Percentiles rank a stretch among this genome's conserved stretches.
These are phyloP conservation scores for Taeniopygia guttata DNA, from an alignment of 2,797 vertebrate genomes.

Conservation along the genomic window DNA sequence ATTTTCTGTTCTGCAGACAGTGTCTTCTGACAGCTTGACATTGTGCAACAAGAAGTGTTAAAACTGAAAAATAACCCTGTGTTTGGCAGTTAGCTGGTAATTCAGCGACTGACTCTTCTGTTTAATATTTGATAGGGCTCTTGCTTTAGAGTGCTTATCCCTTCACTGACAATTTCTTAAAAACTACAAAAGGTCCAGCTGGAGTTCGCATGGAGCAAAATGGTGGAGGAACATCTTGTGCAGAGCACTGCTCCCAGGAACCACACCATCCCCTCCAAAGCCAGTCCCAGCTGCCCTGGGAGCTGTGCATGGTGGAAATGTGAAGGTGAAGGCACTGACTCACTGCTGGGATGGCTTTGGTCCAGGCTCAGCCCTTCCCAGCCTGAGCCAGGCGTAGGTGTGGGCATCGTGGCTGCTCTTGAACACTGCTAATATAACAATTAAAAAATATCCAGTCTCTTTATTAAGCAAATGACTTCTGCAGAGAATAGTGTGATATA, in stretches of 20 bases:
- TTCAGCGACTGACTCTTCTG: background rate
- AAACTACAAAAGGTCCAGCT: background rate
- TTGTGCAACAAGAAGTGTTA: background rate
- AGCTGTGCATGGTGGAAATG: fast-evolving
- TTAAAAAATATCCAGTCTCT: constrained; percentile 18
- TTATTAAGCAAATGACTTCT: constrained; percentile 53
- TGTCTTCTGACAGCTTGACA: constrained; percentile 12
- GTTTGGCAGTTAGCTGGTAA: background rate
- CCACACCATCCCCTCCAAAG: fast-evolving
- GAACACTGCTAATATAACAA: background rate
- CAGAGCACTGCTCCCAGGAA: background rate
- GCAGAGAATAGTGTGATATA: constrained; percentile 29
- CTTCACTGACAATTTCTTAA: background rate
- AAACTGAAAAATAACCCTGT: background rate
- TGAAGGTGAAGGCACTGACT: background rate
- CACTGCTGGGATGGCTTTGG: background rate
- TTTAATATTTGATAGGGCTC: background rate
- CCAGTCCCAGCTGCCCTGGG: background rate
- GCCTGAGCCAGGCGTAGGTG: background rate
- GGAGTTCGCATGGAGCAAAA: background rate
- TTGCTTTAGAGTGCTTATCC: background rate
- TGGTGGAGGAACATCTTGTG: background rate
- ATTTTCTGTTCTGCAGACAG: background rate
- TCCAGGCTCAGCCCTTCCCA: background rate
- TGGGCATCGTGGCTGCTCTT: background rate